phyloP scores from a whole-genome alignment of 1,140 invertebrate species.

The Drosophila burlai region DNA sequence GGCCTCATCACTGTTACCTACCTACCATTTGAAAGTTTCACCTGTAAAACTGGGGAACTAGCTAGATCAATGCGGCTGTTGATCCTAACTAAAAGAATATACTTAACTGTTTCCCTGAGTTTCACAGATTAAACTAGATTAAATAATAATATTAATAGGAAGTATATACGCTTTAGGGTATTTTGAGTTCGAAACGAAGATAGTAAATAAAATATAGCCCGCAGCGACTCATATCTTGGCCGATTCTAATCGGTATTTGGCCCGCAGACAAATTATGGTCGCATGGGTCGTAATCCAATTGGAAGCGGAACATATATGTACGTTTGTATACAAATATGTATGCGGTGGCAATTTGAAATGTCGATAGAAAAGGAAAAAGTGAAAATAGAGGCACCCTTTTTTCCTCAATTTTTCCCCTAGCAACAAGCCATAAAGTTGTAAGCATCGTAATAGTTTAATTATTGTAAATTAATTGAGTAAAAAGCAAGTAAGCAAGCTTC shows the following conservation, averaged over 20 bases:
- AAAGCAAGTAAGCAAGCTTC: not conserved
- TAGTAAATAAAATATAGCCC: not conserved
- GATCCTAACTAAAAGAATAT: not conserved
- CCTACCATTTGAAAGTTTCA: too few relatives aligned
- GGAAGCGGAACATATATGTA: conserved; percentile 28
- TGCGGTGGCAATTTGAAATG: conserved; percentile 15
- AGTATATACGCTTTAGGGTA: not conserved
- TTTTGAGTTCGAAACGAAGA: not conserved
- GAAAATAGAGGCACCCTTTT: conserved; percentile 7
- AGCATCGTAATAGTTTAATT: conserved; percentile 59
- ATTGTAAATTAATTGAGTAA: conserved; percentile 38
- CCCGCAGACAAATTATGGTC: conserved; percentile 34
- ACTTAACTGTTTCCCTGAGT: too few relatives aligned
- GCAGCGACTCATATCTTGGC: conserved; percentile 16
- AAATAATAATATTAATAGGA: not conserved
- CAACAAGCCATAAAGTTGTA: conserved; percentile 11
- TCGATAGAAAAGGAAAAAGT: conserved; percentile 9
- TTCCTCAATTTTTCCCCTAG: not conserved
- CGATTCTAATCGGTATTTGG: conserved; percentile 38
- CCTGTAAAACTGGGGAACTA: too few relatives aligned
- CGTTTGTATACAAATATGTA: not conserved
- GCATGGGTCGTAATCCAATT: conserved; percentile 40
- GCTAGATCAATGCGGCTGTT: not conserved
- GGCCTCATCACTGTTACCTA: too few relatives aligned
- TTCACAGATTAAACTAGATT: not conserved